A percentile compares a stretch with the other conserved stretches of the same genome.
Conservation (phyloP, 2,888 invertebrate species). For the Tenthredo scrophulariae region DNA sequence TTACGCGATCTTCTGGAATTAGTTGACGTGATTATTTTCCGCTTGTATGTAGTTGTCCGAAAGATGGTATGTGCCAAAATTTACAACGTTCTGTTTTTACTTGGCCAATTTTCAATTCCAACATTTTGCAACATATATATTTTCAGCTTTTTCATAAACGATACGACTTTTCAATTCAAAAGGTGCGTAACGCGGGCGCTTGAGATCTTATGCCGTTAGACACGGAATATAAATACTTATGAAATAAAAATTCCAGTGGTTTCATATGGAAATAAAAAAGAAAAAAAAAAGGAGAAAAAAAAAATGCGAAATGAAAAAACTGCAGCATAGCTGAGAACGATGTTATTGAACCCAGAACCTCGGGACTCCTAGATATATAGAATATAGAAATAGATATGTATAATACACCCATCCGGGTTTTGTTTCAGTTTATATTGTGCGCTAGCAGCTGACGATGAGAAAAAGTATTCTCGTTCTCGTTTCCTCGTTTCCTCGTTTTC, state of each 20-base stretch:
- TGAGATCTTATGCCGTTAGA: too few species aligned
- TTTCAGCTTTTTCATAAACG: too few species aligned
- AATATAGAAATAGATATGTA: neutral
- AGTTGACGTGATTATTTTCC: too few species aligned
- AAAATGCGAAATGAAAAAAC: neutral
- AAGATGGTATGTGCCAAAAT: too few species aligned
- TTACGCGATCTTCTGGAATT: too few species aligned
- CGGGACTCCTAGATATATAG: neutral
- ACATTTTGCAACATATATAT: too few species aligned
- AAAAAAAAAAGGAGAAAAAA: neutral
- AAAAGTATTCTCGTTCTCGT: constrained; percentile 15
- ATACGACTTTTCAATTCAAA: too few species aligned
- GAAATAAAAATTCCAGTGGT: neutral
- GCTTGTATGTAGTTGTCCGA: too few species aligned
- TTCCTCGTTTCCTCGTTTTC: constrained; percentile 42
- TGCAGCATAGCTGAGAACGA: neutral
- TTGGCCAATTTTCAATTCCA: too few species aligned
- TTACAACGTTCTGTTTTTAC: too few species aligned
- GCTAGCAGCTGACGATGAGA: neutral
- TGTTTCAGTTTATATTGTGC: constrained; percentile 36
- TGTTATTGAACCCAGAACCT: constrained; percentile 6
- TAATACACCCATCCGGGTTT: neutral
- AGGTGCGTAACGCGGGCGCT: too few species aligned
- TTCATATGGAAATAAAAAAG: neutral
- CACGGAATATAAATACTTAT: too few species aligned